Evolutionary conservation across 2,888 invertebrate genomes (phyloP), one percentile per base, ranked within the genome.

Genomic region (Chromoteleia sp.): DNA sequence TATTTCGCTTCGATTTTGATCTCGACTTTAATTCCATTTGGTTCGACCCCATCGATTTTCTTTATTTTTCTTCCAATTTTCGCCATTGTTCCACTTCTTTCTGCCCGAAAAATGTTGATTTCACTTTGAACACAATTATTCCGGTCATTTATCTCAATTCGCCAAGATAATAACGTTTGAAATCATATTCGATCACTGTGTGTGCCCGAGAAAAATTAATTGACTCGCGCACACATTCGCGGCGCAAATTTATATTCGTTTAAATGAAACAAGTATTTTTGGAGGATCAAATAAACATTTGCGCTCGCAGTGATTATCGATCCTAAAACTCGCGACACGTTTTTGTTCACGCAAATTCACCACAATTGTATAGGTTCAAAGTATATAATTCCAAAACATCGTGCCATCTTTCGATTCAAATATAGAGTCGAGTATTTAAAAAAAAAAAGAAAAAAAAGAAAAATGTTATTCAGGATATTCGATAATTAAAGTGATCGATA

Each of bases 131-230:
- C 19, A 10, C 41, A 70, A 58, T 70, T 70, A 56, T 68, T 54
- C 54, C 45, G 45, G 33, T 14, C 54, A 68, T 68, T 68, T 68
- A 70, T 48, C 58, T 58, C 70, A 50, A 71, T 71, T 71, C 50
- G 21, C 41, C 43, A 48, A 70, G 70, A 70, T 70, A 70, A 58
- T 48, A 58, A 54, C 39, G 56, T 56, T 68, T 30, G 15, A 39
- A 68, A 56, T 50, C 30, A 61, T 43, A 41, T 73, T 73, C 17
- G 54, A 54, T 54, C 30, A 36, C 48, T 7, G 19, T 17, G 43
- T 15, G 30, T 14, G 14, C 5, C 5, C 36, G 19, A 43, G 50
- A 59, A 71, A 59, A 71, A 71, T 71, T 39, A 59, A 59, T 54
- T 59, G 39, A 59, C 29, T 30, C 50, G 17, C 21, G 43, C 41